Percentiles rank a stretch among this genome's conserved stretches.
Evolutionary conservation across 2,113 vertebrate genomes (phyloP).

Genomic region (Isichthys henryi): DNA sequence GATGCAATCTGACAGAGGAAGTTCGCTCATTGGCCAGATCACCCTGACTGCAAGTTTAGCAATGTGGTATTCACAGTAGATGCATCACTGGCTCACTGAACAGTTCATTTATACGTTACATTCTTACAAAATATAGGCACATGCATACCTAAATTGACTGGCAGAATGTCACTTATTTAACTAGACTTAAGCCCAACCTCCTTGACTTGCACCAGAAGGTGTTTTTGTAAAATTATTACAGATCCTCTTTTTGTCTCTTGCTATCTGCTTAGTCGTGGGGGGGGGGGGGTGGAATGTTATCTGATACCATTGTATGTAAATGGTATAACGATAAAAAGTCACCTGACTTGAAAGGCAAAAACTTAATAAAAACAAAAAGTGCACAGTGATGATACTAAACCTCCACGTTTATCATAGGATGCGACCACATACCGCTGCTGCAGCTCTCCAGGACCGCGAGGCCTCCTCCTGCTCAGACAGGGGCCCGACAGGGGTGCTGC

Average conservation of each 20-base stretch:
- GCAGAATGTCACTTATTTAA: not conserved
- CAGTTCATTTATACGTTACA: not conserved
- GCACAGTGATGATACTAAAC: not conserved
- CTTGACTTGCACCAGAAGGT: not conserved
- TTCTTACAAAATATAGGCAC: not conserved
- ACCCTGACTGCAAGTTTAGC: not conserved
- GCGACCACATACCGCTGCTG: conserved; percentile 74
- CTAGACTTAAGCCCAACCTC: not conserved
- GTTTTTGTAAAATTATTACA: not conserved
- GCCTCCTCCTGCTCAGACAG: conserved; percentile 83
- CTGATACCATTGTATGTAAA: not conserved
- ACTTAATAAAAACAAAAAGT: not conserved
- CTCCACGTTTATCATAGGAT: not conserved
- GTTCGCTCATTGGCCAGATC: not conserved
- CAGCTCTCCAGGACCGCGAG: conserved; percentile 84
- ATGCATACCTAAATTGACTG: not conserved
- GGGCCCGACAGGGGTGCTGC: conserved; percentile 51
- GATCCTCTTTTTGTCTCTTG: not conserved
- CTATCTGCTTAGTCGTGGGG: not conserved
- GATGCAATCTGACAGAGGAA: not conserved
- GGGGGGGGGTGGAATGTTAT: not conserved
- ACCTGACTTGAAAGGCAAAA: not conserved
- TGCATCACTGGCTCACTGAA: not conserved
- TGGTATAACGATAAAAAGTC: not conserved
- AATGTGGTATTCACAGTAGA: not conserved